Percentiles rank a stretch among this genome's conserved stretches.
Evolutionary conservation across 2,888 invertebrate genomes (phyloP).

Genomic region (Minunthozetes semirufus): DNA sequence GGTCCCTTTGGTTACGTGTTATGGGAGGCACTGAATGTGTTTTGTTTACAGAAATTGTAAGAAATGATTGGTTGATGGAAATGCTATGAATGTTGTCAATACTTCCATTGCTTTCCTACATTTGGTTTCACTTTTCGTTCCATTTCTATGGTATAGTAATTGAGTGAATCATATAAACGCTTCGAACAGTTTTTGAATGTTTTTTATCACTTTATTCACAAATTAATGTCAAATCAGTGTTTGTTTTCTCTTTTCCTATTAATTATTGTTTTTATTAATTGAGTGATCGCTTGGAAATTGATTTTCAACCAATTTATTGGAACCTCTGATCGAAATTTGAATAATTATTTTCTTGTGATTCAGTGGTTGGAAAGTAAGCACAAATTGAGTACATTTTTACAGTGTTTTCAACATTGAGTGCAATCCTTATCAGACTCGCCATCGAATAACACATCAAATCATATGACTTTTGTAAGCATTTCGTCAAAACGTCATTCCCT

Average conservation of each 20-base stretch:
- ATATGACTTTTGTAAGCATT: conserved; percentile 4
- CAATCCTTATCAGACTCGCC: no score
- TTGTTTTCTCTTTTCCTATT: not conserved
- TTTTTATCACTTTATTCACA: not conserved
- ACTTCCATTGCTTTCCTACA: conserved; percentile 16
- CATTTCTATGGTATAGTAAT: conserved; percentile 17
- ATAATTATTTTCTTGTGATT: not conserved
- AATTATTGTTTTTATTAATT: not conserved
- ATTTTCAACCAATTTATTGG: not conserved
- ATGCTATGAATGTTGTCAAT: not conserved
- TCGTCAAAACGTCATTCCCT: not conserved
- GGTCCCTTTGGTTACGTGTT: conserved; percentile 5
- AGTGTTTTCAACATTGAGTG: no score
- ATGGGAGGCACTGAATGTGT: not conserved
- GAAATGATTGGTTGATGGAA: not conserved
- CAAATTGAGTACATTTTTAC: not conserved
- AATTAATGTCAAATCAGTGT: not conserved
- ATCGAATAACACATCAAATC: not conserved
- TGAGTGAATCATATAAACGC: not conserved
- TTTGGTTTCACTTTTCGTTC: conserved; percentile 15
- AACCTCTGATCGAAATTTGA: not conserved
- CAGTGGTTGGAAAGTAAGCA: not conserved
- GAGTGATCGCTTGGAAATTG: no score
- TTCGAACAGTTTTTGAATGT: not conserved
- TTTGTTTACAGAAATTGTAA: not conserved